Base-by-base conservation (phyloP, 2,797 vertebrate species). In the Oreochromis mossambicus region DNA sequence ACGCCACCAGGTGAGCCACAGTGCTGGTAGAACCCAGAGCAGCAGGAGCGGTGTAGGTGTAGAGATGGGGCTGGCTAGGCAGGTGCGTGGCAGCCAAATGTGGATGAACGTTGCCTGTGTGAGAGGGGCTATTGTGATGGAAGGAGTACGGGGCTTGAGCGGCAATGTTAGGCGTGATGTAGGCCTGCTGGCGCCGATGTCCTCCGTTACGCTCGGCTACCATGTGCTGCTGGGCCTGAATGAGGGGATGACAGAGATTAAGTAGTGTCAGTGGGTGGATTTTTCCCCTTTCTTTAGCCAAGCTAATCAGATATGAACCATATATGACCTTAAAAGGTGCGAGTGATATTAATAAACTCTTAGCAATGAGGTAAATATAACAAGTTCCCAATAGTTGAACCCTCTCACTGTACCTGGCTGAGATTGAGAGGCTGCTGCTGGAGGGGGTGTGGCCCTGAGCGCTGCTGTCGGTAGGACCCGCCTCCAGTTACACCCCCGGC, bases 361-460 rank as follows among this genome's bases (percentile, higher is more conserved):
- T 5, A 11, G 15, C 15, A 21, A 76, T 2, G 0, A 26, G 10
- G 46, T 75, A 75, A n/a, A 75, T 34, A 32, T 75, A 75, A 50
- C 5, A 75, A 75, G 2, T 15, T 68, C 36, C 36, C 36, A 43
- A 43, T 13, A 41, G n/a, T 17, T 19, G 10, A 50, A 75, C 7
- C 19, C 78, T 81, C 5, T 83, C 84, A 78, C 51, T 86, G 83
- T 94, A 99, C 99, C 98, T 99, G 99, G 96, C 98, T 99, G 95
- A 99, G 98, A 96, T 99, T 99, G 89, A 99, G 98, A 84, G 99
- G 98, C 95, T 99, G 99, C 94, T 98, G 98, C 95, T 99, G 98
- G 95, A 99, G 97, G 83, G 92, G 97, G 94, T 98, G 98, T 88
- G 97, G 97, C 86, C 97, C 97, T 77, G 97, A 96, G 92, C 98